Base-by-base conservation (phyloP, 2,888 invertebrate species). In the Epinotia ramella region DNA sequence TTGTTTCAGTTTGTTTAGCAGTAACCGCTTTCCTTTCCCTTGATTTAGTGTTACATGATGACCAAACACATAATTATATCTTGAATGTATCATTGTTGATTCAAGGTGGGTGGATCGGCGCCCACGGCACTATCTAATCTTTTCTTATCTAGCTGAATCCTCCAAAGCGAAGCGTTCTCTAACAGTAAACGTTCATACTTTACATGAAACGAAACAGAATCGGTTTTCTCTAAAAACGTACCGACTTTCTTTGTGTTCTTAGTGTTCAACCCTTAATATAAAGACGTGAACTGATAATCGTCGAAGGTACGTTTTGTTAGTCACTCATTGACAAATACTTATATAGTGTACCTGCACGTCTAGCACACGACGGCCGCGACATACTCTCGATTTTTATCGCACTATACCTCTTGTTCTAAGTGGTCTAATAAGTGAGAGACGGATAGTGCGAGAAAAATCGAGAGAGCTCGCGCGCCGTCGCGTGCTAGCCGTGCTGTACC, bases 111-210 rank as follows among this genome's bases (percentile, higher is more conserved):
- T 73, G 68, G 77, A 78, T 73, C 78, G 77, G 77, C 77, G 79
- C 74, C 78, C 62, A 65, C 64, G 77, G 72, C 79, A 74, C 77
- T 84, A 84, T 84, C 84, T 83, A 82, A 87, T 88, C 87, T 88
- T 84, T 85, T 87, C 85, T 76, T 76, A 76, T 76, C 76, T 57
- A 73, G 72, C 77, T 77, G 77, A 79, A 80, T 82, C 81, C 79
- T 78, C 78, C 77, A 73, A 80, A 80, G 77, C 65, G 76, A 16
- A 64, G 73, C 78, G 72, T 74, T 71, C 59, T 66, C 72, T 72
- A 62, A 62, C 73, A 66, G 70, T 66, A 53, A 75, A 70, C 70
- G 44, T 24, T 11, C 57, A 60, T 60, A 75, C 75, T 49, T 18
- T 63, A 46, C 57, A 16, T 59, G 18, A 62, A 68, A 62, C 18